Conservation (phyloP, 1,140 invertebrate species). For the Chrysomallon squamiferum region DNA sequence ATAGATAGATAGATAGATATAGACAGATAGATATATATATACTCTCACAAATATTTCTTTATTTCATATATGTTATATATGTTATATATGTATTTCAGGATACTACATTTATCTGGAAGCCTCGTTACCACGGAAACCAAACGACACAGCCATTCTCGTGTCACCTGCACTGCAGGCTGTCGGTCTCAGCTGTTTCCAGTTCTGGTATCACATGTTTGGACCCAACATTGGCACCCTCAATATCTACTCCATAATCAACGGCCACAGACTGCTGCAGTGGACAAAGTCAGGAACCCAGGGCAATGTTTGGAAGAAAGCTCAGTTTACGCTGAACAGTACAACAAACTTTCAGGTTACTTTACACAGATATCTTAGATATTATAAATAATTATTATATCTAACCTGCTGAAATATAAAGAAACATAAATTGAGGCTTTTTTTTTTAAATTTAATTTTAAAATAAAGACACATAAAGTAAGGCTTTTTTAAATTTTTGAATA, state of each 20-base stretch:
- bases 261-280: constrained; percentile 31
- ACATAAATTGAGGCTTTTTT: too few relatives aligned
- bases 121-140: constrained; percentile 34
- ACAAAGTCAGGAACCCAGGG: constrained; percentile 51
- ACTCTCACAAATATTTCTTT: too few relatives aligned
- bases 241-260: constrained; percentile 33
- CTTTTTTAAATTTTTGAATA: too few relatives aligned
- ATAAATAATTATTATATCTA: too few relatives aligned
- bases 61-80: too few relatives aligned
- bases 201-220: constrained; percentile 83
- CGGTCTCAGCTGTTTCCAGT: constrained; percentile 53
- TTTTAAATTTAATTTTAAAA: too few relatives aligned
- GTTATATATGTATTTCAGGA: too few relatives aligned
- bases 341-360: constrained; percentile 45
- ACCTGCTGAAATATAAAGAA: too few relatives aligned
- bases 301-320: constrained; percentile 49
- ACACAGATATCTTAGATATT: too few relatives aligned
- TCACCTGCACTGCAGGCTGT: constrained; percentile 35
- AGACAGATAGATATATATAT: too few relatives aligned
- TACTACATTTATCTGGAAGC: constrained; percentile 59
- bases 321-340: constrained; percentile 37
- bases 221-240: constrained; percentile 42
- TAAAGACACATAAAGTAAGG: too few relatives aligned
- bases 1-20: too few relatives aligned
- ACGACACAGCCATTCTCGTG: constrained; percentile 37